Base-by-base conservation (phyloP, 2,113 vertebrate genomes). In the Egretta garzetta region DNA sequence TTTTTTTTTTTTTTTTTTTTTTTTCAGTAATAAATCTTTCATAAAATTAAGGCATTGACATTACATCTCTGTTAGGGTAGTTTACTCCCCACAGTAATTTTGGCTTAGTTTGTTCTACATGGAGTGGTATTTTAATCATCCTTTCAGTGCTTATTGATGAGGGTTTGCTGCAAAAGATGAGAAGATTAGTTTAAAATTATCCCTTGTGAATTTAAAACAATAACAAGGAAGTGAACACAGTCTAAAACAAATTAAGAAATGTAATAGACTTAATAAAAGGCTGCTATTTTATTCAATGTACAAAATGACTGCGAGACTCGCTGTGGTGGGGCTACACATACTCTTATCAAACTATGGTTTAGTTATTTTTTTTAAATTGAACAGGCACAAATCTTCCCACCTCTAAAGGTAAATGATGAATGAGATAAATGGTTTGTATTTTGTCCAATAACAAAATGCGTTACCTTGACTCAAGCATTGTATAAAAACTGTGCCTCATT, bases 111-210 rank as follows among this genome's bases (percentile, higher is more conserved):
- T 98, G 96, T 97, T 98, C 96, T 98, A 98, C 94, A 96, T 95
- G 94, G 97, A 97, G 94, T 90, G 97, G 96, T 98, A 98, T 98
- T 98, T 98, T 98, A 98, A 98, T 98, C 96, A 98, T 97, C 86
- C 87, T 97, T 98, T 97, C 92, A 90, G 89, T 97, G 96, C 86
- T 98, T 98, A 98, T 98, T 98, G 98, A 98, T 98, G 98, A 98
- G 89, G 35, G 74, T 86, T 97, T 89, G 94, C 92, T 88, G 87
- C 94, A 97, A 97, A 98, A 98, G 97, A 98, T 98, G 96, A 98
- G 97, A 97, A 98, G 96, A 98, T 98, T 98, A 98, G 97, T 97
- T 98, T 98, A 98, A 98, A 98, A 97, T 98, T 97, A 97, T 98
- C 98, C 94, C 95, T 90, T 93, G 95, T 70, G 96, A 97, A 97